Conservation (phyloP, 37 sponge, comb jelly and placozoan species). For the Geodia barretti region DNA sequence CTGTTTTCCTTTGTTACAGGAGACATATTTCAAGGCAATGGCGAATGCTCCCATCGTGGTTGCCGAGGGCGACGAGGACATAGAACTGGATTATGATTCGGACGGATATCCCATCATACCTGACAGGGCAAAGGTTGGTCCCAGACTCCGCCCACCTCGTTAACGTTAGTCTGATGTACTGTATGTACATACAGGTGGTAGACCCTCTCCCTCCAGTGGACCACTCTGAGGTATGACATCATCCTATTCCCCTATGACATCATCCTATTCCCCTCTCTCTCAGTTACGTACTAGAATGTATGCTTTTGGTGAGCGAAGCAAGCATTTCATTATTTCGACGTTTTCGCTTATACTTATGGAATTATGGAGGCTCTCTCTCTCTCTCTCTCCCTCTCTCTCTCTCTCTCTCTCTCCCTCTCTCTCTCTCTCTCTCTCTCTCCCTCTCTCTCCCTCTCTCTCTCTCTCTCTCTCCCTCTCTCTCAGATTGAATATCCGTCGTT, state of each 20-base stretch:
- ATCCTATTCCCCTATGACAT: not conserved
- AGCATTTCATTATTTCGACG: no score
- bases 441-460: not conserved
- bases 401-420: conserved; percentile 29
- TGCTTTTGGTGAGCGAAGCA: not conserved
- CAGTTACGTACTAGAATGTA: not conserved
- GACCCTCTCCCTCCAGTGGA: conserved; percentile 93
- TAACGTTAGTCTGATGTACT: not conserved
- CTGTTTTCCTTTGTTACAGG: conserved; percentile 25
- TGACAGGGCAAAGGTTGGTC: conserved; percentile 63
- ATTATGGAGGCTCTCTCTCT: conserved; percentile 17
- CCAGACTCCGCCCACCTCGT: not conserved
- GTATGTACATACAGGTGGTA: conserved; percentile 56
- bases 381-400: conserved; percentile 35
- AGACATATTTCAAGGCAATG: conserved; percentile 93
- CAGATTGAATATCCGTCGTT: conserved; percentile 86
- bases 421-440: not conserved
- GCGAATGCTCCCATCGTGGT: conserved; percentile 70
- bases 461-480: not conserved
- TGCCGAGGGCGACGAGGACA: conserved; percentile 85
- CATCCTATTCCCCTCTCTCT: not conserved
- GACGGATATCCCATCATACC: conserved; percentile 93
- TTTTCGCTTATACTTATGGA: no score
- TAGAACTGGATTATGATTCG: conserved; percentile 90
- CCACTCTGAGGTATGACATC: conserved; percentile 64